phyloP scores from a whole-genome alignment of 2,113 vertebrate genomes.

The Misgurnus mizolepis region DNA sequence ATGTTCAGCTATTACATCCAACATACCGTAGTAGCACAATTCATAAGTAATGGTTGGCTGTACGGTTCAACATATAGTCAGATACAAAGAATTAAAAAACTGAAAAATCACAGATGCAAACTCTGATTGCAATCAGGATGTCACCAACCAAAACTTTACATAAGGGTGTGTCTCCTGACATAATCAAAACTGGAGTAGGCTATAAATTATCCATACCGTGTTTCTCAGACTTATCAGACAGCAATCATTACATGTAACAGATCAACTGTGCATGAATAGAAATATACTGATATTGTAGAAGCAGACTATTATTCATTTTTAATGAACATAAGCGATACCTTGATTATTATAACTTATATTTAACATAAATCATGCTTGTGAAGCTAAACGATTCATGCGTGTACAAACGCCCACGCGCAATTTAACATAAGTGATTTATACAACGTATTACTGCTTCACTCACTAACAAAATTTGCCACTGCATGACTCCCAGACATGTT shows the following conservation, averaged over 20 bases:
- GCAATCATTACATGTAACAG: slow-evolving; percentile 5
- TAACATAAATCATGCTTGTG: not conserved
- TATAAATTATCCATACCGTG: not conserved
- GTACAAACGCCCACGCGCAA: not conserved
- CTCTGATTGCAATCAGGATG: slow-evolving; percentile 59
- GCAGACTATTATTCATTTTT: not conserved
- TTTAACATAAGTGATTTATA: slow-evolving; percentile 1
- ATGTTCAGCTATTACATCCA: not conserved
- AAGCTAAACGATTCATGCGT: not conserved
- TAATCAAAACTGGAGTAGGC: slow-evolving; percentile 19
- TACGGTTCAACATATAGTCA: not conserved
- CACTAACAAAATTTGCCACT: not conserved
- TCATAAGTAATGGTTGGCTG: not conserved
- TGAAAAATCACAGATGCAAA: slow-evolving; percentile 3
- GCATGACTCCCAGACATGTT: not conserved
- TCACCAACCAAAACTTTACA: slow-evolving; percentile 43
- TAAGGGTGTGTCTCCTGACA: slow-evolving; percentile 47
- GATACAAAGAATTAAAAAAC: not conserved
- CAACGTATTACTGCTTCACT: not conserved
- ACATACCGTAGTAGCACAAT: not conserved
- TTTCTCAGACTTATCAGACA: not conserved
- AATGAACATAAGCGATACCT: not conserved
- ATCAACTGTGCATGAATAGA: not conserved
- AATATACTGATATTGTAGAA: not conserved
- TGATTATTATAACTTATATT: slow-evolving; percentile 10